Conservation (phyloP, 2,113 vertebrate genomes). For the Sigmodon hispidus region DNA sequence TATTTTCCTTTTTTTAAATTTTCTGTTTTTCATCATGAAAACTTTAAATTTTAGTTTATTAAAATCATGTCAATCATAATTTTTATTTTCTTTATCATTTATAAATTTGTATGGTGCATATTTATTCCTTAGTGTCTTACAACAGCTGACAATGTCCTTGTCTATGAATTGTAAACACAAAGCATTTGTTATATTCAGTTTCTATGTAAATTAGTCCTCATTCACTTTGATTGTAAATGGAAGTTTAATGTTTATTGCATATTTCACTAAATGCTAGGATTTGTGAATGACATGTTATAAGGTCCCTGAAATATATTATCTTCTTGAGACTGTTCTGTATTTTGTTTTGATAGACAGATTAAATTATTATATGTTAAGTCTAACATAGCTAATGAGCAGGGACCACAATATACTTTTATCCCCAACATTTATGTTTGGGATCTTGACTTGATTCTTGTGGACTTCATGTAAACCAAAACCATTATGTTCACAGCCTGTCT, state of each 20-base stretch:
- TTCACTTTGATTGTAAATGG: slow-evolving; percentile 8
- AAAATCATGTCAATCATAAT: neutral
- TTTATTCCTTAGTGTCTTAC: neutral
- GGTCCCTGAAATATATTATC: neutral
- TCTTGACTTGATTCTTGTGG: neutral
- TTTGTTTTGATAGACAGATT: slow-evolving; percentile 2
- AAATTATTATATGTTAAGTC: neutral
- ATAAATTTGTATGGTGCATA: neutral
- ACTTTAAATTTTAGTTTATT: neutral
- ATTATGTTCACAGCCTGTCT: neutral
- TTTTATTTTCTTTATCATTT: neutral
- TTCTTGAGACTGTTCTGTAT: neutral
- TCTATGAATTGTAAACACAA: neutral
- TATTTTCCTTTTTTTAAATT: neutral
- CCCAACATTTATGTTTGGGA: neutral
- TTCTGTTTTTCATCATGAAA: neutral
- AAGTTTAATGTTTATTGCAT: neutral
- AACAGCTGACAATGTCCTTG: neutral
- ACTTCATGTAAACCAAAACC: neutral
- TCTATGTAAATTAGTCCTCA: neutral
- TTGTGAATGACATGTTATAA: neutral
- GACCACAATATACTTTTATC: neutral
- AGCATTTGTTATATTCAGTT: neutral
- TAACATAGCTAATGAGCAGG: neutral
- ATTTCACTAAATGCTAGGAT: neutral